Percentiles rank a stretch among this genome's conserved stretches.
Evolutionary conservation across 2,113 vertebrate species (phyloP).

Genomic region (Cricetomys ansorgei): DNA sequence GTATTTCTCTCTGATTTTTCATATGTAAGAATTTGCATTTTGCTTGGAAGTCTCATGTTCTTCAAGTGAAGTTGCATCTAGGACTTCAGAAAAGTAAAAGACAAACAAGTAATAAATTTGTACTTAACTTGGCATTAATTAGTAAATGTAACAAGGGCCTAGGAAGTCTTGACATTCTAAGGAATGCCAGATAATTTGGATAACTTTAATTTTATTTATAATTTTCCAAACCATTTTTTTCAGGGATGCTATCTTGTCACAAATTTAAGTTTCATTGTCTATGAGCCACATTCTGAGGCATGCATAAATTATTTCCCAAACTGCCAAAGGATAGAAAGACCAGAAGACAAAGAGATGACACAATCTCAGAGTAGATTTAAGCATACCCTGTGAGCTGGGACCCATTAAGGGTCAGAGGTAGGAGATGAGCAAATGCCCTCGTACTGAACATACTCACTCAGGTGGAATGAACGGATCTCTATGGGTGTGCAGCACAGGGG

Average conservation of each 20-base stretch:
- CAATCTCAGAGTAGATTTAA: not conserved
- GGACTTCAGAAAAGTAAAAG: not conserved
- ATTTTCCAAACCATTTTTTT: slow-evolving; percentile 33
- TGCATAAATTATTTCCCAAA: slow-evolving; percentile 15
- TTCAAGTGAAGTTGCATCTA: not conserved
- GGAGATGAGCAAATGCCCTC: not conserved
- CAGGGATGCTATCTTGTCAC: slow-evolving; percentile 30
- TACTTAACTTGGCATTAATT: not conserved
- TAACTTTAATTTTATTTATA: slow-evolving; percentile 49
- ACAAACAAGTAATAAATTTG: slow-evolving; percentile 11
- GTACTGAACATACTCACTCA: not conserved
- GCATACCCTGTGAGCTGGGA: not conserved
- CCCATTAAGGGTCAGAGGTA: not conserved
- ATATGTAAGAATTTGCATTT: slow-evolving; percentile 30
- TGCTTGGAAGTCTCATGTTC: slow-evolving; percentile 38
- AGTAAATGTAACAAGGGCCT: not conserved
- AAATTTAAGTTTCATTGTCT: slow-evolving; percentile 50
- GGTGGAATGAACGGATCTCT: not conserved
- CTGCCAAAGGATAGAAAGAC: slow-evolving; percentile 16
- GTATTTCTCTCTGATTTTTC: slow-evolving; percentile 41
- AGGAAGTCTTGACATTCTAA: not conserved
- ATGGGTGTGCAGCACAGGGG: too few relatives aligned
- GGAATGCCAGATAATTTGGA: not conserved
- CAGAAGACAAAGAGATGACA: not conserved
- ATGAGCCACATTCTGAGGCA: not conserved